A percentile compares a stretch with the other conserved stretches of the same genome.
Conservation (phyloP, 1,140 invertebrate species). For the Protaetia brevitarsis region DNA sequence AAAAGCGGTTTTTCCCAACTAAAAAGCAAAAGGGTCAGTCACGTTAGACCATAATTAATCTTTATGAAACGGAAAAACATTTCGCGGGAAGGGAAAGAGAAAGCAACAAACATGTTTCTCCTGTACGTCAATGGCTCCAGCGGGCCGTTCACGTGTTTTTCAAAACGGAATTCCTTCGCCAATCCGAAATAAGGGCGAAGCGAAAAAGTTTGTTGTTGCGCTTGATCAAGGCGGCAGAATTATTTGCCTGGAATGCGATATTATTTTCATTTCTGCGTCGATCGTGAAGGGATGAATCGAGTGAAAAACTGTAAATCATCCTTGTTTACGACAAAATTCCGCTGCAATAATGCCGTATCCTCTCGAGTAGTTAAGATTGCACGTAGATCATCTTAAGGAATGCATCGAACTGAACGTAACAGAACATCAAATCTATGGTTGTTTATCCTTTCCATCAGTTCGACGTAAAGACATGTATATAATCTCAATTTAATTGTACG, state of each 20-base stretch:
- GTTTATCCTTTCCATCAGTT: conserved; percentile 20
- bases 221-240: background rate
- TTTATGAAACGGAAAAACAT: background rate
- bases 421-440: conserved; percentile 39
- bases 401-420: conserved; percentile 39
- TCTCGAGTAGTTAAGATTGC: conserved; percentile 34
- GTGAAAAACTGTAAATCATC: conserved; percentile 37
- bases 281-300: background rate
- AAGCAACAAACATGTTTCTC: conserved; percentile 17
- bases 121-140: too few species aligned
- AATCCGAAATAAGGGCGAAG: conserved; percentile 2
- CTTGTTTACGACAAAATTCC: conserved; percentile 40
- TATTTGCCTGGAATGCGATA: background rate
- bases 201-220: conserved; percentile 11
- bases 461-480: background rate
- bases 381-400: conserved; percentile 37
- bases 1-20: background rate
- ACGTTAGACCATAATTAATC: conserved; percentile 12
- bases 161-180: background rate
- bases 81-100: background rate
- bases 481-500: background rate
- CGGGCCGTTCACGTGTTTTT: background rate
- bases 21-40: background rate
- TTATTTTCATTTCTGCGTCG: conserved; percentile 14
- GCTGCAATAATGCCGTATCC: too few species aligned